phyloP scores from a whole-genome alignment of 1,140 invertebrate genomes.

The Drosophila insularis region DNA sequence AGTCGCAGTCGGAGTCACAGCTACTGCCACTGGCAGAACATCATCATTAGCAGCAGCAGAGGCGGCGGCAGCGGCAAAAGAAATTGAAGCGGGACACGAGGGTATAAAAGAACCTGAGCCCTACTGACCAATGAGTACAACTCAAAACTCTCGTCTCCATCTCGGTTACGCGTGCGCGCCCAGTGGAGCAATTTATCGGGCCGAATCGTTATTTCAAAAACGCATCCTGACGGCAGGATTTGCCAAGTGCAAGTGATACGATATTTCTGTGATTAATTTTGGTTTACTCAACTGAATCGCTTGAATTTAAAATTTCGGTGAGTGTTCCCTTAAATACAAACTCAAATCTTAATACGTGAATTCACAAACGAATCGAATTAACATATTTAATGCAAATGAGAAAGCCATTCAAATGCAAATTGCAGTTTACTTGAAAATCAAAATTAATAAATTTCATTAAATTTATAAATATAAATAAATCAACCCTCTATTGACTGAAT shows the following conservation, averaged over 20 bases:
- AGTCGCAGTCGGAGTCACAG: conserved; percentile 34
- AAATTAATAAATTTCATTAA: conserved; percentile 49
- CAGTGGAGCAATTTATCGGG: conserved; percentile 37
- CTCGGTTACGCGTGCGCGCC: conserved; percentile 73
- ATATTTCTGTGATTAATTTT: conserved; percentile 3
- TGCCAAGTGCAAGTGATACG: conserved; percentile 12
- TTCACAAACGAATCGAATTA: not conserved
- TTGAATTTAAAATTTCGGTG: conserved; percentile 19
- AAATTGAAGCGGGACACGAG: conserved; percentile 69
- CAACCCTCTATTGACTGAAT: conserved; percentile 21
- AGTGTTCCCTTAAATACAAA: conserved; percentile 19
- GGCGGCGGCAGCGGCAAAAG: conserved; percentile 49
- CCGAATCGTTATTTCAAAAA: not conserved
- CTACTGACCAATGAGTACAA: conserved; percentile 62
- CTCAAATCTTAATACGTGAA: not conserved
- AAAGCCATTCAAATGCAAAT: conserved; percentile 18
- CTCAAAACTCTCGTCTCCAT: conserved; percentile 46
- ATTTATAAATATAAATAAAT: conserved; percentile 31
- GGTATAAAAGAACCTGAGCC: conserved; percentile 74
- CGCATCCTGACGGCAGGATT: conserved; percentile 64
- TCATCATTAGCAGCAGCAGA: conserved; percentile 59
- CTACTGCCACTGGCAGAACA: conserved; percentile 30
- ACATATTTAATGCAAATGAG: conserved; percentile 6
- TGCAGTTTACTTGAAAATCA: conserved; percentile 7
- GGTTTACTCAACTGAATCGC: conserved; percentile 9